Evolutionary conservation across 2,888 invertebrate species (phyloP), one percentile per base, ranked within the genome.

Genomic region (Troglohyphantes excavatus): DNA sequence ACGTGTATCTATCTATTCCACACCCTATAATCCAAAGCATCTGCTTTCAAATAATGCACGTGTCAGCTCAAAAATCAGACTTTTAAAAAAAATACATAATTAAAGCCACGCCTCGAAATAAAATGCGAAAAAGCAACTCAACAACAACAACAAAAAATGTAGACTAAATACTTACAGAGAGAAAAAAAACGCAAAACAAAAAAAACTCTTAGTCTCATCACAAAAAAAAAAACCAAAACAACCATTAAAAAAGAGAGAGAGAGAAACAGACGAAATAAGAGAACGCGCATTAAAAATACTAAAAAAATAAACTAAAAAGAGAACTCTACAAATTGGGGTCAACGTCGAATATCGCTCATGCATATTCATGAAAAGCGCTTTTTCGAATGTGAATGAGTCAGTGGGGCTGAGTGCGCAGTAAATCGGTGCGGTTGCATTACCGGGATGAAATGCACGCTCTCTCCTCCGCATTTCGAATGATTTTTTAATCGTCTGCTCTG

Each of bases 301-400:
- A 53, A 53, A 53, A 53, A 53, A 53, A 17, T 13, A 53, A 39
- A 68, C n/a, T n/a, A n/a, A n/a, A 68, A 75, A 89, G 53, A 87
- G 70, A 79, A n/a, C 21, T 23, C 61, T 33, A 46, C 43, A 76
- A 75, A 88, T 82, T 70, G 70, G 63, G 88, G 88, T 75, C 82
- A 73, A 79, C 87, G 33, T 27, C 39, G 75, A 53, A 29, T n/a
- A 53, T 53, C 39, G 26, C 59, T 83, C 39, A 83, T 89, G 82
- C 88, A 89, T 89, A 89, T 89, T 89, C 88, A 89, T 89, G 88
- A 89, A 70, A 67, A 13, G 17, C 6, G 21, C 39, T 29, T 67
- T 29, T 26, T 11, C 70, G 39, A 63, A 59, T 53, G 53, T 73
- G 73, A 65, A 46, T 73, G 73, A 73, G 29, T 59, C 82, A 81